Evolutionary conservation across 2,797 vertebrate species (phyloP), one percentile per base, ranked within the genome.

Genomic region (Rhinogobio ventralis): DNA sequence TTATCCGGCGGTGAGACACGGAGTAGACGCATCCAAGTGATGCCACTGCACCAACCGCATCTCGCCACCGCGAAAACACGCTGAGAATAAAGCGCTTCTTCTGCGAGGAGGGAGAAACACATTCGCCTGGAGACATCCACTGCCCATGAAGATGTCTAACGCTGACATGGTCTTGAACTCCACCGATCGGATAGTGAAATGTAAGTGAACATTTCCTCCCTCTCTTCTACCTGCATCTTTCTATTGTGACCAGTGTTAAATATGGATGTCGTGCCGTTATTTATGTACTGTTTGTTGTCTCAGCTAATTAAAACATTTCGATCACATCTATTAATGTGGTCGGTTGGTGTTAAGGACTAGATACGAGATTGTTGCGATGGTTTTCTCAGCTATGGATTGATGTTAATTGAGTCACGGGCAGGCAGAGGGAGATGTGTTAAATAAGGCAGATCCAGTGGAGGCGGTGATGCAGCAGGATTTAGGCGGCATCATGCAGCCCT

Each of bases 391-490:
- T 83, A 86, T 81, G 75, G 85, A 76, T 83, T 87, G 85, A 86
- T 80, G 42, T 88, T 87, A 82, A 74, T 86, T 71, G 72, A 82
- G 81, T 60, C 82, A 73, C 86, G 55, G 73, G 66, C 45, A 66
- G 86, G 86, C 71, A 85, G 83, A 72, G 36, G 72, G 77, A 79
- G 39, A 82, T 72, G 83, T 71, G 80, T 86, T 76, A 84, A 84
- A 90, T 89, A 89, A 89, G 90, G 92, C 88, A 91, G 92, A 91
- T 89, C 91, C 88, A 91, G 94, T 91, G 92, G 93, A 93, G 91
- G 93, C 94, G 94, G 95, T 96, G 95, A 96, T 96, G 95, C 94
- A 95, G 95, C 95, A 95, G 93, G 94, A 95, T 95, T 95, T 95
- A 91, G 87, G 88, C 90, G 90, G 90, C 81, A 86, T 60, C 64